These are phyloP conservation scores for Tragelaphus imberbis DNA, from an alignment of 2,113 vertebrate genomes.

Conservation along the genomic window DNA sequence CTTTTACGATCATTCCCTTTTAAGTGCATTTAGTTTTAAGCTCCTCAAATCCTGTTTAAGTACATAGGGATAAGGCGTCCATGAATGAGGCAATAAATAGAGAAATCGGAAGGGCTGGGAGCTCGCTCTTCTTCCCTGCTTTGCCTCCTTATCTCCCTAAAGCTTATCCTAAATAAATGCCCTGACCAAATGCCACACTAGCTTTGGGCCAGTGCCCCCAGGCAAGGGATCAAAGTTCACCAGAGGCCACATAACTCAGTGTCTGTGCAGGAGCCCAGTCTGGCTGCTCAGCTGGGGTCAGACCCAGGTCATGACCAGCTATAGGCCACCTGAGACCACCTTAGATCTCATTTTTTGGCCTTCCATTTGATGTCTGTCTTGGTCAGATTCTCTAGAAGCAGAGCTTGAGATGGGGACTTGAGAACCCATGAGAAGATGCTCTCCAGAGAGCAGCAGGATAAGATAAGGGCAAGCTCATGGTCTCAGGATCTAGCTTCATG, in stretches of 20 bases:
- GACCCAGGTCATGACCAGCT: not conserved
- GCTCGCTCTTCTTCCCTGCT: not conserved
- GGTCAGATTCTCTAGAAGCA: not conserved
- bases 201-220: not conserved
- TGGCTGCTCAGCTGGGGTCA: not conserved
- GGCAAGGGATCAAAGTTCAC: not conserved
- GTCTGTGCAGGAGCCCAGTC: not conserved
- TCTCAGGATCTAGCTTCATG: not conserved
- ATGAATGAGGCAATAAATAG: conserved; percentile 61
- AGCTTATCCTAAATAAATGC: not conserved
- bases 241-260: not conserved
- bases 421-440: not conserved
- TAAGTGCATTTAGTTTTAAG: conserved; percentile 71
- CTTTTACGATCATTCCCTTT: conserved; percentile 59
- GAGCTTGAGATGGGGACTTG: not conserved
- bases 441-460: not conserved
- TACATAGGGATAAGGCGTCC: conserved; percentile 55
- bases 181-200: not conserved
- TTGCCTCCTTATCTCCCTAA: not conserved
- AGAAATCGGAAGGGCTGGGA: not conserved
- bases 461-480: not conserved
- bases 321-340: not conserved
- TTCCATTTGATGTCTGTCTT: not conserved
- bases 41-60: conserved; percentile 69
- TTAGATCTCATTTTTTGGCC: not conserved